These are phyloP conservation scores for Bergia sp. DNA, from an alignment of 92 coral and sea anemone species.

Conservation along the genomic window DNA sequence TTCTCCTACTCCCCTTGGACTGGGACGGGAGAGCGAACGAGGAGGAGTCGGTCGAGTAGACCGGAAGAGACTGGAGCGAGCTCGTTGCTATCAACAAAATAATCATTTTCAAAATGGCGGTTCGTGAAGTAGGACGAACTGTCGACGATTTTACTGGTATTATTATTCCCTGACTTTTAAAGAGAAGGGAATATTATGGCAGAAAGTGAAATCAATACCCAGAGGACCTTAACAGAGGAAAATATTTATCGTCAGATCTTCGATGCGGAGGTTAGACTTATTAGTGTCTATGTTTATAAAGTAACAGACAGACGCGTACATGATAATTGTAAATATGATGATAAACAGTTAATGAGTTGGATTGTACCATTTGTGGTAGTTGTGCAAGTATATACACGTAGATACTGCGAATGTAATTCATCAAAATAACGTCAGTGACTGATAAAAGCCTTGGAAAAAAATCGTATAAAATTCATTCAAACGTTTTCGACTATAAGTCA, in stretches of 20 bases:
- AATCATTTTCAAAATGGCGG: conserved; percentile 75
- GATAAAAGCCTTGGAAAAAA: no score
- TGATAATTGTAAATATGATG: no score
- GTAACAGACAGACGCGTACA: neutral
- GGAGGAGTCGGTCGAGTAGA: conserved; percentile 1
- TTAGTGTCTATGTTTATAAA: neutral
- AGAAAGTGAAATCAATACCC: conserved; percentile 72
- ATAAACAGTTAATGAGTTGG: no score
- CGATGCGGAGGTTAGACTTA: conserved; percentile 84
- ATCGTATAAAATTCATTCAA: no score
- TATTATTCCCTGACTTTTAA: conserved; percentile 3
- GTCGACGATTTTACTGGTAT: neutral
- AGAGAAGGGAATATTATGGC: conserved; percentile 61
- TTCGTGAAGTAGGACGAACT: conserved; percentile 28
- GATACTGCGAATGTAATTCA: neutral
- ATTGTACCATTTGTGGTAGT: neutral
- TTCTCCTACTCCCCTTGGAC: neutral
- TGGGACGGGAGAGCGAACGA: neutral
- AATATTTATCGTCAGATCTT: conserved; percentile 92
- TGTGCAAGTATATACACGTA: neutral
- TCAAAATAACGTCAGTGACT: neutral
- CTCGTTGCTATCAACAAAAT: conserved; percentile 72
- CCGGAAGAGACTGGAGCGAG: conserved; percentile 35
- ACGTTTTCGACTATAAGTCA: no score
- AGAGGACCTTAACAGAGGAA: conserved; percentile 75